Evolutionary conservation across 2,113 vertebrate species (phyloP).

Genomic region (Anguilla rostrata): DNA sequence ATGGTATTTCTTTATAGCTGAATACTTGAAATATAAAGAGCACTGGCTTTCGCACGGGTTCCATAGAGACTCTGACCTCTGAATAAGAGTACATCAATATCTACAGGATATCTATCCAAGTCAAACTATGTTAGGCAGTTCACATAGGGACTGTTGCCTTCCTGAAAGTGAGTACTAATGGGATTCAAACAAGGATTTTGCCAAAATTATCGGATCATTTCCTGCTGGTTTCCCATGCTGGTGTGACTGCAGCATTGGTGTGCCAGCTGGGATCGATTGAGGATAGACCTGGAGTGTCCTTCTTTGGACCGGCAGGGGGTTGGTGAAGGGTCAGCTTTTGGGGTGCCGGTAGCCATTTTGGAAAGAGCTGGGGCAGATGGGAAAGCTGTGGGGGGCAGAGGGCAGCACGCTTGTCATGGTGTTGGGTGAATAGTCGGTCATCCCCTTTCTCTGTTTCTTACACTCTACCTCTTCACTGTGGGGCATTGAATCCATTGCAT

Average conservation of each 20-base stretch:
- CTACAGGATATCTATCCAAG: neutral
- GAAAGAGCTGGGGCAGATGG: slow-evolving; percentile 22
- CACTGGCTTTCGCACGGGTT: neutral
- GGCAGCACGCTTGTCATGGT: neutral
- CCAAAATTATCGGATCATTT: neutral
- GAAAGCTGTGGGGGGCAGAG: neutral
- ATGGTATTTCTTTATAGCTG: neutral
- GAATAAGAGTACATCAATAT: neutral
- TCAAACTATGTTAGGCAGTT: neutral
- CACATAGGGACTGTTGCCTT: neutral
- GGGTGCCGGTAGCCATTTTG: neutral
- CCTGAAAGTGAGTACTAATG: neutral
- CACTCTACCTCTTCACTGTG: neutral
- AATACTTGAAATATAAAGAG: neutral
- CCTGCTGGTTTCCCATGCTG: neutral
- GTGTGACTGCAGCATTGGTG: neutral
- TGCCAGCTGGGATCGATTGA: neutral
- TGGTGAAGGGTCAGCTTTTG: neutral
- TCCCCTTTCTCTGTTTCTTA: neutral
- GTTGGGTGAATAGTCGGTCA: neutral
- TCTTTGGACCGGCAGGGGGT: neutral
- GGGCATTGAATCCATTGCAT: too few relatives aligned
- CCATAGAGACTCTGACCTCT: neutral
- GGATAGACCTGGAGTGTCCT: neutral
- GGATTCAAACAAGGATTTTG: neutral